Evolutionary conservation across 2,888 invertebrate genomes (phyloP).

Genomic region (Archips crataeganus): DNA sequence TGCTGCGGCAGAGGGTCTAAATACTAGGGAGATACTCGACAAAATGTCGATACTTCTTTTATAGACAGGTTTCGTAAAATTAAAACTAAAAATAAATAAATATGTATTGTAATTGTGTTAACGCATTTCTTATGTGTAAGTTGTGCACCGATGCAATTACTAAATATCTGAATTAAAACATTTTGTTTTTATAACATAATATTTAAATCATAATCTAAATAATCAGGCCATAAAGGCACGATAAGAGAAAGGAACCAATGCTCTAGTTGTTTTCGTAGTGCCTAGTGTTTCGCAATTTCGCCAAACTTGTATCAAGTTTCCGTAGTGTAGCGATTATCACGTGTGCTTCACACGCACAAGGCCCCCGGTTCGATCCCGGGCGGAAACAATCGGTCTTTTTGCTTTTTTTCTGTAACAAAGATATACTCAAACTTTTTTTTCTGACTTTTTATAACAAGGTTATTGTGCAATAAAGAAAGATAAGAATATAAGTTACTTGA

Average conservation of each 20-base stretch:
- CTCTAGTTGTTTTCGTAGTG: conserved; percentile 6
- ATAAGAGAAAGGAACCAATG: conserved; percentile 37
- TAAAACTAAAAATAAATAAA: neutral
- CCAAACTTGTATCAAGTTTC: conserved; percentile 64
- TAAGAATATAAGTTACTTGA: too few relatives aligned
- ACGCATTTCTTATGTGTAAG: too few relatives aligned
- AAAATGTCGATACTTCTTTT: neutral
- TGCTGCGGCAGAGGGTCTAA: conserved; percentile 46
- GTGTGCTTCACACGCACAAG: conserved; percentile 93
- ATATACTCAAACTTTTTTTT: neutral
- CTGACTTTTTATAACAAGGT: too few relatives aligned
- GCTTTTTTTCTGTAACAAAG: neutral
- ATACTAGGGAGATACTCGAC: neutral
- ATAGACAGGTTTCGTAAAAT: neutral
- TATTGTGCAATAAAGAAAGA: too few relatives aligned
- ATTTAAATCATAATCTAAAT: neutral
- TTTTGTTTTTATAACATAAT: neutral
- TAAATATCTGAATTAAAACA: too few relatives aligned
- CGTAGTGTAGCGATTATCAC: conserved; percentile 93
- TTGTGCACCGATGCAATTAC: too few relatives aligned
- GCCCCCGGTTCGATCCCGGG: conserved; percentile 90
- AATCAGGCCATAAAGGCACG: neutral
- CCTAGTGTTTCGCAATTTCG: conserved; percentile 11
- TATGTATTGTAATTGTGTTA: too few relatives aligned
- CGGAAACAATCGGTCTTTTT: conserved; percentile 79